These are phyloP conservation scores for Actinia tenebrosa DNA, from an alignment of 64 coral and sea anemone species.

Conservation along the genomic window DNA sequence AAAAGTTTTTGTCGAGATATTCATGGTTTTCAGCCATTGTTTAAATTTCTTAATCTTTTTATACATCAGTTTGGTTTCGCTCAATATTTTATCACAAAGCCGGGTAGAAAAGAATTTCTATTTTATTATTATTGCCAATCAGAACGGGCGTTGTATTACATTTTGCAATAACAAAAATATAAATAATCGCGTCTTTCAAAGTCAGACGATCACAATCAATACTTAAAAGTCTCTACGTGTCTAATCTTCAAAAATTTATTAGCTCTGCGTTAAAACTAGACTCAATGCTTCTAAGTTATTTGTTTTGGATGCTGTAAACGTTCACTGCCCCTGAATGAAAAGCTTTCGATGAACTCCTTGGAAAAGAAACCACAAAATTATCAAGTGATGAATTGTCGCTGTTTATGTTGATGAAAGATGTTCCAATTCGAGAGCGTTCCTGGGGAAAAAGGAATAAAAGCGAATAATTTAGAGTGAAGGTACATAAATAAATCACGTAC, in stretches of 20 bases:
- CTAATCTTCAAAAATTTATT: neutral
- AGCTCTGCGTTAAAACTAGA: neutral
- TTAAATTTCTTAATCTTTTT: neutral
- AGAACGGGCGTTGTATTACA: no score
- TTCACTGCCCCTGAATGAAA: slow-evolving; percentile 74
- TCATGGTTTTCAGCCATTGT: neutral
- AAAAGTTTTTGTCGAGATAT: neutral
- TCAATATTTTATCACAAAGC: no score
- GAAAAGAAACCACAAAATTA: slow-evolving; percentile 57
- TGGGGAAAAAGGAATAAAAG: neutral
- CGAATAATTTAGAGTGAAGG: neutral
- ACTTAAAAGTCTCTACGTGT: neutral
- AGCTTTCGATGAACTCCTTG: slow-evolving; percentile 58
- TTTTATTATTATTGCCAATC: no score
- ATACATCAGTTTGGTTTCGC: neutral
- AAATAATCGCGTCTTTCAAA: no score
- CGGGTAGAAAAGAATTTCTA: no score
- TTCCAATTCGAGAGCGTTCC: slow-evolving; percentile 80
- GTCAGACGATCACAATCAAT: neutral
- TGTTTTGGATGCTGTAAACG: slow-evolving; percentile 20
- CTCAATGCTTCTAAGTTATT: neutral
- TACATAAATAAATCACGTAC: neutral
- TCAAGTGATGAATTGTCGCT: slow-evolving; percentile 7
- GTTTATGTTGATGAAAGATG: slow-evolving; percentile 30
- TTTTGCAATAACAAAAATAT: no score